phyloP scores from a whole-genome alignment of 2,113 vertebrate genomes.

The Haplochromis burtoni region DNA sequence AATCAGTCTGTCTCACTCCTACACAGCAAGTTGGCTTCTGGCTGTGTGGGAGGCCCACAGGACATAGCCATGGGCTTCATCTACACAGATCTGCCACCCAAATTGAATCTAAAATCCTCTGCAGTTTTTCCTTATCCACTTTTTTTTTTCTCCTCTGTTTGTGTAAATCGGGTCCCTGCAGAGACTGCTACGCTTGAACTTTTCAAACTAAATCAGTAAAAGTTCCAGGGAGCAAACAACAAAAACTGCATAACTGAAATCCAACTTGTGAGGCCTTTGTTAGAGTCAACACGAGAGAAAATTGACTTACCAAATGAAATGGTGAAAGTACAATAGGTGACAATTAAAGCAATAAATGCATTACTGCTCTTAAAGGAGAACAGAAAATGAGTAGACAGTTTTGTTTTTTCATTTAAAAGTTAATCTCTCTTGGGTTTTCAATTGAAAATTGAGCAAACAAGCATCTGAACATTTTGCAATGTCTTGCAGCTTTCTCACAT shows the following conservation, averaged over 20 bases:
- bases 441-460: neutral
- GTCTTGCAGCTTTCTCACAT: neutral
- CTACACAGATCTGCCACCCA: slow-evolving; percentile 44
- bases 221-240: neutral
- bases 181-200: neutral
- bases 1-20: slow-evolving; percentile 56
- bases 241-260: neutral
- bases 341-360: neutral
- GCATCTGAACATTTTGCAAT: neutral
- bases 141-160: neutral
- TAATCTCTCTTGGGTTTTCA: neutral
- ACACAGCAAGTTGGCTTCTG: slow-evolving; percentile 46
- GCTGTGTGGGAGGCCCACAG: slow-evolving; percentile 62
- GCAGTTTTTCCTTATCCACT: slow-evolving; percentile 8
- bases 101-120: slow-evolving; percentile 36
- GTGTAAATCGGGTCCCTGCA: neutral
- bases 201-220: slow-evolving; percentile 4
- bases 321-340: neutral
- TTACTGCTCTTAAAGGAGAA: neutral
- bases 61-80: slow-evolving; percentile 45
- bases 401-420: neutral
- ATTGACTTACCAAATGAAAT: neutral
- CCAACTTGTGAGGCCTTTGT: neutral
- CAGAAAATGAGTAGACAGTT: neutral
- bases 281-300: neutral